Percentiles rank a stretch among this genome's conserved stretches.
phyloP scores from a whole-genome alignment of 92 coral and sea anemone species.

The Diadumene lineata region DNA sequence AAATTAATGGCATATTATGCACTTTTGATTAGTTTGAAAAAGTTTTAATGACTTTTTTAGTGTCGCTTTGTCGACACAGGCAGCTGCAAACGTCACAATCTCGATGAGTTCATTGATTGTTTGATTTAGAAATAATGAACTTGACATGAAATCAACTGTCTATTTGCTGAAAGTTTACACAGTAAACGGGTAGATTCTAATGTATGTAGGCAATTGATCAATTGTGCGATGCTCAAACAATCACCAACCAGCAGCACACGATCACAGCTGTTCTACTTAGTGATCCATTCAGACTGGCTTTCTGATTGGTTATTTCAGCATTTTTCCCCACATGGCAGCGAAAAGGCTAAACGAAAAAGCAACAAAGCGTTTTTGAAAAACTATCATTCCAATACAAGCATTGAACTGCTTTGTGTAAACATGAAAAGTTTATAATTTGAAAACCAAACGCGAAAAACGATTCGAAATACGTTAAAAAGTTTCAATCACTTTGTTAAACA shows the following conservation, averaged over 20 bases:
- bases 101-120: neutral
- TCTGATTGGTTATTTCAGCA: slow-evolving; percentile 54
- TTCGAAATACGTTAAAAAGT: neutral
- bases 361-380: neutral
- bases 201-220: neutral
- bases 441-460: too few relatives aligned
- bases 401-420: neutral
- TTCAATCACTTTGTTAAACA: neutral
- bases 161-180: slow-evolving; percentile 2
- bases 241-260: slow-evolving; percentile 13
- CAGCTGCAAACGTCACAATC: too few relatives aligned
- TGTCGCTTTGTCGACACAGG: too few relatives aligned
- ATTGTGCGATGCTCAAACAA: slow-evolving; percentile 21
- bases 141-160: neutral
- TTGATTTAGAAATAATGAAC: neutral
- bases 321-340: slow-evolving; percentile 22
- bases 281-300: slow-evolving; percentile 31
- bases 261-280: slow-evolving; percentile 73
- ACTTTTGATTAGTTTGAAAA: too few relatives aligned
- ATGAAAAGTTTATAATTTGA: too few relatives aligned
- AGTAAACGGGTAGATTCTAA: neutral
- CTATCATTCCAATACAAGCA: slow-evolving; percentile 29
- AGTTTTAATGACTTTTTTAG: too few relatives aligned
- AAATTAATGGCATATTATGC: too few relatives aligned
- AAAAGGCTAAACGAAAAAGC: slow-evolving; percentile 9